A percentile compares a stretch with the other conserved stretches of the same genome.
Evolutionary conservation across 2,797 vertebrate genomes (phyloP).

Genomic region (Falco novaeseelandiae): DNA sequence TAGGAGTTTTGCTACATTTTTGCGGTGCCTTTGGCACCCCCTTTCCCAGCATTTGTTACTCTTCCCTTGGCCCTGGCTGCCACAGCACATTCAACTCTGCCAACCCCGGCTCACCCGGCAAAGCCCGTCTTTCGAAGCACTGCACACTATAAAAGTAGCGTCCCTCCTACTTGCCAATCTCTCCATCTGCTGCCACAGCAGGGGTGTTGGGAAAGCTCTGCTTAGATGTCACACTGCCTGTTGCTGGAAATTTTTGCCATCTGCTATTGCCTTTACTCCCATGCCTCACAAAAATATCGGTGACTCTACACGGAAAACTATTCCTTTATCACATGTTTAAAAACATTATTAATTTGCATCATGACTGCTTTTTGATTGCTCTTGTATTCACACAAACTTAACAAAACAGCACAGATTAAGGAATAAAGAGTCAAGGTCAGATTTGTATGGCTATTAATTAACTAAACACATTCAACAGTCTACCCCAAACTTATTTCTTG

Average conservation of each 20-base stretch:
- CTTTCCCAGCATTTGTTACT: background rate
- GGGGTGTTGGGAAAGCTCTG: background rate
- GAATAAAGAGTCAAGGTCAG: background rate
- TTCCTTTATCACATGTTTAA: background rate
- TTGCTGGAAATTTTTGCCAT: conserved; percentile 41
- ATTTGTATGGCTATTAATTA: background rate
- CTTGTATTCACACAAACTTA: background rate
- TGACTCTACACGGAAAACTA: background rate
- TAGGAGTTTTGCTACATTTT: background rate
- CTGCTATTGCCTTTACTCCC: background rate
- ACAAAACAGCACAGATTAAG: background rate
- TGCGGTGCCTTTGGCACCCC: background rate
- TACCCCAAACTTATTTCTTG: background rate
- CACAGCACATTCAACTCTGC: accelerated
- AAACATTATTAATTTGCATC: background rate
- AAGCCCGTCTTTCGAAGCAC: background rate
- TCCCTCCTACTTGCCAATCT: background rate
- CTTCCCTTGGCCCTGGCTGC: background rate
- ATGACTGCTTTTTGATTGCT: background rate
- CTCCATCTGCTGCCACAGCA: conserved; percentile 41
- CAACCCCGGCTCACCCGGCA: background rate
- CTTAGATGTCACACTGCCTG: background rate
- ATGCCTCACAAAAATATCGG: background rate
- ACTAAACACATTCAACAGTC: background rate
- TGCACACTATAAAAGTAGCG: accelerated